Conservation (phyloP, 2,113 vertebrate species). For the Sorex fumeus region DNA sequence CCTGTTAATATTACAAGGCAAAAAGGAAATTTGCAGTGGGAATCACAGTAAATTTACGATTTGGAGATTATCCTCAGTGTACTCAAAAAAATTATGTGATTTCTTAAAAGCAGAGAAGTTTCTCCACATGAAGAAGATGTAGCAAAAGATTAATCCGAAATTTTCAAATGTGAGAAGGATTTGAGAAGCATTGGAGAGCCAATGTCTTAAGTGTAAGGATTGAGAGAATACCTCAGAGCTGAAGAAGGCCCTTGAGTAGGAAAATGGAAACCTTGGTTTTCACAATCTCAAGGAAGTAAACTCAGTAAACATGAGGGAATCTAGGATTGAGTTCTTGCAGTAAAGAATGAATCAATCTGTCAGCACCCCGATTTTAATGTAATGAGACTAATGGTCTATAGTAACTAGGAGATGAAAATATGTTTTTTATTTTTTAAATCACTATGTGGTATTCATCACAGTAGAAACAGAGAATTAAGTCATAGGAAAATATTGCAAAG, state of each 20-base stretch:
- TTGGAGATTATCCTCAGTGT: neutral
- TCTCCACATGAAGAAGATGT: neutral
- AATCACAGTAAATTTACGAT: constrained; percentile 26
- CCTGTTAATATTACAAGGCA: neutral
- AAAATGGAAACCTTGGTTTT: neutral
- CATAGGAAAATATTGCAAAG: constrained; percentile 9
- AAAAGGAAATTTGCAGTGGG: neutral
- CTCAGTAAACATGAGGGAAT: neutral
- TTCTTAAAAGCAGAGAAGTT: constrained; percentile 5
- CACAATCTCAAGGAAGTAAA: neutral
- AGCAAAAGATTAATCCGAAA: neutral
- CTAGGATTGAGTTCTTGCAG: neutral
- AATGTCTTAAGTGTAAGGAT: neutral
- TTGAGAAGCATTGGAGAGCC: neutral
- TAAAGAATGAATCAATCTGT: neutral
- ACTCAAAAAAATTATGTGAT: neutral
- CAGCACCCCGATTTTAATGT: neutral
- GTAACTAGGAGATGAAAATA: neutral
- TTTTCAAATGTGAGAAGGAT: constrained; percentile 26
- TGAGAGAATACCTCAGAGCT: neutral
- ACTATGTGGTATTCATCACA: neutral
- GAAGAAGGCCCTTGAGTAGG: neutral
- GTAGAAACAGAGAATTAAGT: constrained; percentile 42
- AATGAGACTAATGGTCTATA: neutral
- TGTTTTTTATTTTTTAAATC: neutral